phyloP scores from a whole-genome alignment of 2,113 vertebrate genomes.

The Xyrauchen texanus region DNA sequence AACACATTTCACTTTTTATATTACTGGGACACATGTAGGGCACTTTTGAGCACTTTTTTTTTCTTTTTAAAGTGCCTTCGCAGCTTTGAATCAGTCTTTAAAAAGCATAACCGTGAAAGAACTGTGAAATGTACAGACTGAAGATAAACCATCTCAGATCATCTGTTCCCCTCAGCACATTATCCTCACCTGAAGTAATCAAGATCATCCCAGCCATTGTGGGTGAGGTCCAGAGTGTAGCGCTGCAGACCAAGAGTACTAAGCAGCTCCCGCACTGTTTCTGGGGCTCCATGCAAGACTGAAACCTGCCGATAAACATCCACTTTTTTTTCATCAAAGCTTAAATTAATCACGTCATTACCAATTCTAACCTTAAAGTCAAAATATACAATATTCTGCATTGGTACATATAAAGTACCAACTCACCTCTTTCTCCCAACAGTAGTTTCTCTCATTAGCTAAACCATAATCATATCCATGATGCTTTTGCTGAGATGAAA shows the following conservation, averaged over 20 bases:
- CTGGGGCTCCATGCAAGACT: conserved; percentile 71
- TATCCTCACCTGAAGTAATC: conserved; percentile 75
- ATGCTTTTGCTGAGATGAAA: conserved; percentile 55
- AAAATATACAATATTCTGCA: too few species aligned
- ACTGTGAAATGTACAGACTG: not conserved
- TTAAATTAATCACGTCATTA: not conserved
- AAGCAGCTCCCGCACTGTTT: conserved; percentile 68
- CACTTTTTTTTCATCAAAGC: not conserved
- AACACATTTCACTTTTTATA: not conserved
- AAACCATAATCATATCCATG: conserved; percentile 58
- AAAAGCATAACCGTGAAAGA: not conserved
- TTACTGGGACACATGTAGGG: not conserved
- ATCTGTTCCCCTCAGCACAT: not conserved
- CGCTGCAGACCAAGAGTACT: conserved; percentile 71
- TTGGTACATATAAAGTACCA: not conserved
- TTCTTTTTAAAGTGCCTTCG: not conserved
- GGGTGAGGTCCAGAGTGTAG: conserved; percentile 70
- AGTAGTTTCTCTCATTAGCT: conserved; percentile 56
- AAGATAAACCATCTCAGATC: too few species aligned
- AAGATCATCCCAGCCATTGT: conserved; percentile 77
- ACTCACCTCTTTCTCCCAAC: conserved; percentile 75
- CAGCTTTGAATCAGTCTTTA: not conserved
- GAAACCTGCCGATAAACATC: conserved; percentile 63
- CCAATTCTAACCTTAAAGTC: too few species aligned
- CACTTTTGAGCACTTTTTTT: not conserved